Evolutionary conservation across 1,140 invertebrate species (phyloP).

Genomic region (Eriosoma lanigerum): DNA sequence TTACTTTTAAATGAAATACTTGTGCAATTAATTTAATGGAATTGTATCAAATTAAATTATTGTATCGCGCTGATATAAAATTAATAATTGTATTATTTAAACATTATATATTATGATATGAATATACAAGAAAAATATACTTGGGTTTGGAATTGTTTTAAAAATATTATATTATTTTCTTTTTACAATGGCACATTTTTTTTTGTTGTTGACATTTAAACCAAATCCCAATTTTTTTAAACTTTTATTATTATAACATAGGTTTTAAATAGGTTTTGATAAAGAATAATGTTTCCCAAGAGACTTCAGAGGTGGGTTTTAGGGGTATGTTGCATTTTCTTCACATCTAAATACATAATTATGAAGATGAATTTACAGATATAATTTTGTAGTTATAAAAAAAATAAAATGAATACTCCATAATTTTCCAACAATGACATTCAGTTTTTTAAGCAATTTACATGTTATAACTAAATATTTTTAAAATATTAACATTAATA

Average conservation of each 20-base stretch:
- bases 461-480: no score
- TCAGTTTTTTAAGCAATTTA: no score
- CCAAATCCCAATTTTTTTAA: constrained; percentile 7
- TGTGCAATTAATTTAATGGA: no score
- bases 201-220: constrained; percentile 20
- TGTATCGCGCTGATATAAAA: no score
- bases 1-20: no score
- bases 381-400: neutral
- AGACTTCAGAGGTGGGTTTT: neutral
- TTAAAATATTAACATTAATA: no score
- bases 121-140: no score
- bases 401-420: constrained; percentile 6
- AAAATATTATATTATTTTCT: neutral
- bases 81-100: no score
- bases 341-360: constrained; percentile 13
- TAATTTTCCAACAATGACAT: no score
- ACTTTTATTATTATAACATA: constrained; percentile 9
- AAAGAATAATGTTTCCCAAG: constrained; percentile 32
- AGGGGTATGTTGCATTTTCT: neutral
- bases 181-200: neutral
- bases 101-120: no score
- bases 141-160: no score
- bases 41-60: no score
- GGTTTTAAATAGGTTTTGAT: constrained; percentile 26
- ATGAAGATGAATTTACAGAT: constrained; percentile 31